Percentiles rank a stretch among this genome's conserved stretches.
Conservation (phyloP, 2,888 invertebrate species). For the Dicycla oo region DNA sequence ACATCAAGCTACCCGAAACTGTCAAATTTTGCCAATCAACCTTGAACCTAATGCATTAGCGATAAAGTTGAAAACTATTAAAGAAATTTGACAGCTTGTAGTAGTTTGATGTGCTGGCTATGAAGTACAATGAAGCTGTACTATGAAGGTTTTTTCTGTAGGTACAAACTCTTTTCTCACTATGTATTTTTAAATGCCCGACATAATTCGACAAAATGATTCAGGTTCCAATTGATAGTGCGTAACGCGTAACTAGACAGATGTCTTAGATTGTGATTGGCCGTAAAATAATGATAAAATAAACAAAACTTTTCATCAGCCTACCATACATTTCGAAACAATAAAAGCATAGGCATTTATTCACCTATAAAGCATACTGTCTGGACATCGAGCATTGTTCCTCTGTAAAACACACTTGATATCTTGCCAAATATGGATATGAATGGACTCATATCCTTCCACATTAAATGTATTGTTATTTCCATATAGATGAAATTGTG, state of each 20-base stretch:
- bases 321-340: slow-evolving; percentile 5
- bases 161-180: not conserved
- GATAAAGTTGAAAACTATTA: too few relatives aligned
- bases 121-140: too few relatives aligned
- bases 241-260: too few relatives aligned
- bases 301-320: not conserved
- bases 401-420: slow-evolving; percentile 48
- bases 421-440: slow-evolving; percentile 63
- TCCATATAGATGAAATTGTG: slow-evolving; percentile 62
- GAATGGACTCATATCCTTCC: slow-evolving; percentile 55
- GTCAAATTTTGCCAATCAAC: too few relatives aligned
- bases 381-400: slow-evolving; percentile 42
- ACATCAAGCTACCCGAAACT: too few relatives aligned
- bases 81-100: too few relatives aligned
- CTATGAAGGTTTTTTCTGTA: too few relatives aligned
- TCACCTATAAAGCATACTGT: slow-evolving; percentile 22
- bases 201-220: slow-evolving; percentile 10
- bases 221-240: too few relatives aligned
- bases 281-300: not conserved
- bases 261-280: not conserved
- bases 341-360: slow-evolving; percentile 25
- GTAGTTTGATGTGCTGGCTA: too few relatives aligned
- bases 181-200: not conserved
- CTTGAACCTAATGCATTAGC: too few relatives aligned
- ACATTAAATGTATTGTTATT: slow-evolving; percentile 62